A percentile compares a stretch with the other conserved stretches of the same genome.
Evolutionary conservation across 2,888 invertebrate species (phyloP).

Genomic region (Catocala nupta): DNA sequence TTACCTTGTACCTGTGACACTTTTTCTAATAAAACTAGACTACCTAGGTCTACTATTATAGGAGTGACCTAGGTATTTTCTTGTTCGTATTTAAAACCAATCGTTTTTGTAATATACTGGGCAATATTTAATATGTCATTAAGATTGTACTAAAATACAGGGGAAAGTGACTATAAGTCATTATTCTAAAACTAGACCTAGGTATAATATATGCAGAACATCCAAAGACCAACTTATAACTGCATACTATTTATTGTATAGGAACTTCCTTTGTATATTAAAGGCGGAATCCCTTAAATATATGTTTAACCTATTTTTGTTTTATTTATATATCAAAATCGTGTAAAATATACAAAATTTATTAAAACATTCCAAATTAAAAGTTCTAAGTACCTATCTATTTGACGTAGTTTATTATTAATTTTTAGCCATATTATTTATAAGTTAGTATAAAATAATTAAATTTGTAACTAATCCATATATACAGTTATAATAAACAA

Average conservation of each 20-base stretch:
- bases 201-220: constrained; percentile 9
- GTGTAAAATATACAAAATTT: not conserved
- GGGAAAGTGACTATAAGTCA: constrained; percentile 22
- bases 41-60: too few relatives aligned
- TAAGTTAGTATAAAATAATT: constrained; percentile 42
- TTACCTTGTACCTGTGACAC: too few relatives aligned
- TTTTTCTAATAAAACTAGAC: too few relatives aligned
- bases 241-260: not conserved
- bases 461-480: constrained; percentile 34
- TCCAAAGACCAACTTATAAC: constrained; percentile 32
- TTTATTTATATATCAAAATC: not conserved
- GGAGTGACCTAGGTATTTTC: too few relatives aligned
- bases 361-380: constrained; percentile 21
- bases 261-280: not conserved
- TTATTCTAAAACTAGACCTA: constrained; percentile 14
- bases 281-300: not conserved
- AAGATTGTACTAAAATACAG: constrained; percentile 20
- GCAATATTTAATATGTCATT: too few relatives aligned
- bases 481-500: constrained; percentile 17
- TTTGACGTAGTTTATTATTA: constrained; percentile 17
- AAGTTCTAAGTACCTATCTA: constrained; percentile 3
- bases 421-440: constrained; percentile 61
- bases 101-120: too few relatives aligned
- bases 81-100: too few relatives aligned
- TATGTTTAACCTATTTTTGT: not conserved